A percentile compares a stretch with the other conserved stretches of the same genome.
phyloP scores from a whole-genome alignment of 2,888 invertebrate species.

The Diabrotica balteata region DNA sequence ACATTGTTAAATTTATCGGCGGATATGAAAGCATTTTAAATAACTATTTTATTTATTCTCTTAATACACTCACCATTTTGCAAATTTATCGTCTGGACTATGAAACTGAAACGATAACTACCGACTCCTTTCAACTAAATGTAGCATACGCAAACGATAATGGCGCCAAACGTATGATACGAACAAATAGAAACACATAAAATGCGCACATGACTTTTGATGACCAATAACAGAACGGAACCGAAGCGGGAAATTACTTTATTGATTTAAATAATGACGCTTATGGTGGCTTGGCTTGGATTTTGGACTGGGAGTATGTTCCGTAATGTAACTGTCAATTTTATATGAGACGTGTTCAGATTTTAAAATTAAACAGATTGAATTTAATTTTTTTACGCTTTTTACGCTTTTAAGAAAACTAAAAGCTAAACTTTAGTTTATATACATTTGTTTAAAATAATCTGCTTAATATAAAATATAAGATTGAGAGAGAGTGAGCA shows the following conservation, averaged over 20 bases:
- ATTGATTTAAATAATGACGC: conserved; percentile 50
- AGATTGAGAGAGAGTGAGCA: no score
- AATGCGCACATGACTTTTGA: conserved; percentile 55
- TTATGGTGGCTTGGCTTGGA: conserved; percentile 40
- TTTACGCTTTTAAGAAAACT: no score
- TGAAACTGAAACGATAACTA: conserved; percentile 41
- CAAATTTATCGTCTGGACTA: conserved; percentile 22
- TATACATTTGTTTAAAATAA: no score
- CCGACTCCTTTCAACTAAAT: conserved; percentile 44
- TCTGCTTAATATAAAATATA: no score
- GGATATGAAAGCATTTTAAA: no score
- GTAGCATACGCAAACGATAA: conserved; percentile 42
- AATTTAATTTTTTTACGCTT: no score
- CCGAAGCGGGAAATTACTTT: conserved; percentile 38
- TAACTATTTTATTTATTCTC: no score
- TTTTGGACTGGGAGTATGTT: conserved; percentile 39
- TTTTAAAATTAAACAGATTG: no score
- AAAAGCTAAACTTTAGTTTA: no score
- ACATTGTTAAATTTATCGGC: no score
- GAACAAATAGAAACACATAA: conserved; percentile 36
- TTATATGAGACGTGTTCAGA: no score
- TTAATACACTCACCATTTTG: conserved; percentile 59
- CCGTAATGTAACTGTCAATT: neutral
- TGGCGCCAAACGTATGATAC: conserved; percentile 51
- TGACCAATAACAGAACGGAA: conserved; percentile 50